Evolutionary conservation across 1,140 invertebrate genomes (phyloP).

Genomic region (Antheraea pernyi): DNA sequence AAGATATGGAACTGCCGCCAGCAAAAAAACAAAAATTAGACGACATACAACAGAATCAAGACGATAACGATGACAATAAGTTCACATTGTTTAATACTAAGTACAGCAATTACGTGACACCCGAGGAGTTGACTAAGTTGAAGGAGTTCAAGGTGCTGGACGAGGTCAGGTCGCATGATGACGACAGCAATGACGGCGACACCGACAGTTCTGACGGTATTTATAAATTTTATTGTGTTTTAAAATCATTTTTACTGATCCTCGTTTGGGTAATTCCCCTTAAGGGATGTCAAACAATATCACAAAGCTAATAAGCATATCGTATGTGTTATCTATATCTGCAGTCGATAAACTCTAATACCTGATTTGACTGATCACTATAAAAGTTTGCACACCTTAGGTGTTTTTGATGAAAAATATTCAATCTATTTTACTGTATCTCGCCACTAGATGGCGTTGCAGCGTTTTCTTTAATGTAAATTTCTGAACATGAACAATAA

Average conservation of each 20-base stretch:
- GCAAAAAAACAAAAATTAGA: conserved; percentile 37
- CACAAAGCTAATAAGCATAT: too few relatives aligned
- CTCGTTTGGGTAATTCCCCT: too few relatives aligned
- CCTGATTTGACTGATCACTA: too few relatives aligned
- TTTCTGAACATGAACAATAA: too few relatives aligned
- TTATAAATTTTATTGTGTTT: conserved; percentile 26
- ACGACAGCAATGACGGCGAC: conserved; percentile 79
- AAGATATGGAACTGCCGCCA: conserved; percentile 29
- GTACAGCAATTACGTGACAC: conserved; percentile 48
- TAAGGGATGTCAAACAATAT: too few relatives aligned
- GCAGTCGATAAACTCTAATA: too few relatives aligned
- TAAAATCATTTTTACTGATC: neutral
- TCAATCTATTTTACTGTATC: too few relatives aligned
- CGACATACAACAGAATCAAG: neutral
- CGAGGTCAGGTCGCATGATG: conserved; percentile 82
- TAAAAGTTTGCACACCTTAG: too few relatives aligned
- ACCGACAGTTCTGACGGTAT: conserved; percentile 65
- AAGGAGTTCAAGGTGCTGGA: conserved; percentile 88
- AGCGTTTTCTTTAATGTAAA: too few relatives aligned
- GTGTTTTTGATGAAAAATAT: too few relatives aligned
- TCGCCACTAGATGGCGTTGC: too few relatives aligned
- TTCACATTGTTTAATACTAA: conserved; percentile 35
- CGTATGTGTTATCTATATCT: too few relatives aligned
- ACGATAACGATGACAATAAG: conserved; percentile 24
- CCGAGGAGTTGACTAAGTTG: conserved; percentile 58